Conservation (phyloP, 1,140 invertebrate species). For the Drosophila arizonae region DNA sequence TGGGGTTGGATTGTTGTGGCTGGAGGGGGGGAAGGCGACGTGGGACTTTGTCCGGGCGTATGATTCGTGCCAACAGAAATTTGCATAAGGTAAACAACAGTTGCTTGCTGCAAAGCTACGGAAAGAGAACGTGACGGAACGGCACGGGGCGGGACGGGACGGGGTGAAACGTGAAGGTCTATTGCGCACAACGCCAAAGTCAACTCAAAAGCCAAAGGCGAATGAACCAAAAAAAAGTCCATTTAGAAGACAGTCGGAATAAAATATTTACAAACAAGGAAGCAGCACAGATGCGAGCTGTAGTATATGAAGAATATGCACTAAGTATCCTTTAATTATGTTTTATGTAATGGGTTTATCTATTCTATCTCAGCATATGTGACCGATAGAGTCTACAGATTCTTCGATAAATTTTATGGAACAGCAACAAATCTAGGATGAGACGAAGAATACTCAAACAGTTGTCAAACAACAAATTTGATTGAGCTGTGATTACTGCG, state of each 20-base stretch:
- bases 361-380: too few relatives aligned
- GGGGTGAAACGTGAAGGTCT: too few relatives aligned
- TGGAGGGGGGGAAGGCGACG: neutral
- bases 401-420: too few relatives aligned
- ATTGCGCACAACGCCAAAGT: slow-evolving; percentile 7
- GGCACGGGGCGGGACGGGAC: too few relatives aligned
- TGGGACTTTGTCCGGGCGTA: neutral
- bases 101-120: neutral
- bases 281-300: neutral
- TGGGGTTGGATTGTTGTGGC: slow-evolving; percentile 28
- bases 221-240: slow-evolving; percentile 38
- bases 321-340: too few relatives aligned
- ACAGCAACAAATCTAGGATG: too few relatives aligned
- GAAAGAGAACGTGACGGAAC: neutral
- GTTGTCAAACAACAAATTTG: too few relatives aligned
- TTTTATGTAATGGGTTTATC: too few relatives aligned
- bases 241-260: neutral
- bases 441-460: too few relatives aligned
- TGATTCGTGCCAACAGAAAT: slow-evolving; percentile 40
- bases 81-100: slow-evolving; percentile 65
- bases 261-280: neutral
- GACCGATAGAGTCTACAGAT: too few relatives aligned
- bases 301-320: too few relatives aligned
- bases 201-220: slow-evolving; percentile 28
- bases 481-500: too few relatives aligned